phyloP scores from a whole-genome alignment of 2,113 vertebrate genomes.

The Lasiurus borealis region DNA sequence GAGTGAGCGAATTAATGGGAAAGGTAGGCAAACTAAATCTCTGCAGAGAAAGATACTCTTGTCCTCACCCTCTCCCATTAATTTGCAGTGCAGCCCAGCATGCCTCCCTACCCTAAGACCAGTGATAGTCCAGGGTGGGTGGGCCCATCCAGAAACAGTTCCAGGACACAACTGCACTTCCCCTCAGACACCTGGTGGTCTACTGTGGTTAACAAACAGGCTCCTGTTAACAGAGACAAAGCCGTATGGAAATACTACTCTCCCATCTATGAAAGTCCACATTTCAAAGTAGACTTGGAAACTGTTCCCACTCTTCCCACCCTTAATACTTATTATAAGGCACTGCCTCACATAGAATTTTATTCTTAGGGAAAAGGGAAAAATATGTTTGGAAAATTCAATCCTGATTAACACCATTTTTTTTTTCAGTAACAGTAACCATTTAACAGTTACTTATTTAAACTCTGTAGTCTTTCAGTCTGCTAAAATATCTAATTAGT shows the following conservation, averaged over 20 bases:
- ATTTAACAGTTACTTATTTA: conserved; percentile 73
- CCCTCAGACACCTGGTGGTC: not conserved
- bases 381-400: conserved; percentile 55
- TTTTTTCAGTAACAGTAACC: conserved; percentile 47
- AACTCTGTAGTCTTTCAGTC: conserved; percentile 62
- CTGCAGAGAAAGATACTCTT: not conserved
- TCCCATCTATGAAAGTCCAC: conserved; percentile 14
- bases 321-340: conserved; percentile 50
- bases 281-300: conserved; percentile 46
- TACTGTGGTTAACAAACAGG: not conserved
- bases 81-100: not conserved
- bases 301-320: conserved; percentile 16
- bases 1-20: not conserved
- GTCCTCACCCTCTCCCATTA: not conserved
- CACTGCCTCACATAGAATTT: conserved; percentile 49
- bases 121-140: not conserved
- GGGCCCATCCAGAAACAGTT: not conserved
- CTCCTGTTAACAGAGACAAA: not conserved
- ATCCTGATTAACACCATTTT: conserved; percentile 61
- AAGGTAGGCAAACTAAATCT: conserved; percentile 17
- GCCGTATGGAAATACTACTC: not conserved
- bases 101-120: not conserved
- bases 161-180: not conserved
- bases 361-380: conserved; percentile 51
- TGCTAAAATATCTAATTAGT: conserved; percentile 77